These are phyloP conservation scores for Muscina levida DNA, from an alignment of 2,888 invertebrate species.

Conservation along the genomic window DNA sequence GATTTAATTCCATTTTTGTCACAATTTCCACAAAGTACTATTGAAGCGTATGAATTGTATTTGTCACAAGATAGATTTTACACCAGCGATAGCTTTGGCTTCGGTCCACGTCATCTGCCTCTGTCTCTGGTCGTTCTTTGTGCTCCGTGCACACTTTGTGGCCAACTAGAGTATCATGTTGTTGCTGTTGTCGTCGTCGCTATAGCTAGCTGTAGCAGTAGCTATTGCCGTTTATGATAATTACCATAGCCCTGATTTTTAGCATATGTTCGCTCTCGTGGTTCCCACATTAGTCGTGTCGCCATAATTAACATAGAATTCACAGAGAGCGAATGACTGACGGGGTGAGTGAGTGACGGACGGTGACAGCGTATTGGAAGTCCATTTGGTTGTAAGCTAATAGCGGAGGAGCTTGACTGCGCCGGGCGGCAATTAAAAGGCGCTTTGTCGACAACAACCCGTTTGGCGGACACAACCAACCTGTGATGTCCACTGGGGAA, in stretches of 20 bases:
- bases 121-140: background rate
- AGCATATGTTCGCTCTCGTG: constrained; percentile 9
- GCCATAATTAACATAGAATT: constrained; percentile 53
- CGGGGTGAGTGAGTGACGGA: constrained; percentile 45
- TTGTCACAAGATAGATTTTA: constrained; percentile 39
- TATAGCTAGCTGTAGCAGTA: constrained; percentile 44
- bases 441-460: constrained; percentile 57
- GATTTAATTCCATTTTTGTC: constrained; percentile 64
- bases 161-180: background rate
- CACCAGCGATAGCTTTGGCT: constrained; percentile 52
- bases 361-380: constrained; percentile 59
- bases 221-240: constrained; percentile 10
- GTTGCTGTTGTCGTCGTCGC: background rate
- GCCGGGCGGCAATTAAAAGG: constrained; percentile 66
- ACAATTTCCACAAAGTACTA: constrained; percentile 18
- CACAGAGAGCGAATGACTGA: background rate
- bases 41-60: background rate
- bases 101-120: constrained; percentile 67
- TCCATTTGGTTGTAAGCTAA: constrained; percentile 37
- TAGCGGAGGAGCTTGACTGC: constrained; percentile 25
- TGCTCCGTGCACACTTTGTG: no score
- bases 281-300: constrained; percentile 50
- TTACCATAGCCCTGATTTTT: constrained; percentile 16
- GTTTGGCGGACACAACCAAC: constrained; percentile 46
- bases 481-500: constrained; percentile 50